A percentile compares a stretch with the other conserved stretches of the same genome.
Conservation (phyloP, 1,140 invertebrate genomes). For the Trypoxylus dichotomus region DNA sequence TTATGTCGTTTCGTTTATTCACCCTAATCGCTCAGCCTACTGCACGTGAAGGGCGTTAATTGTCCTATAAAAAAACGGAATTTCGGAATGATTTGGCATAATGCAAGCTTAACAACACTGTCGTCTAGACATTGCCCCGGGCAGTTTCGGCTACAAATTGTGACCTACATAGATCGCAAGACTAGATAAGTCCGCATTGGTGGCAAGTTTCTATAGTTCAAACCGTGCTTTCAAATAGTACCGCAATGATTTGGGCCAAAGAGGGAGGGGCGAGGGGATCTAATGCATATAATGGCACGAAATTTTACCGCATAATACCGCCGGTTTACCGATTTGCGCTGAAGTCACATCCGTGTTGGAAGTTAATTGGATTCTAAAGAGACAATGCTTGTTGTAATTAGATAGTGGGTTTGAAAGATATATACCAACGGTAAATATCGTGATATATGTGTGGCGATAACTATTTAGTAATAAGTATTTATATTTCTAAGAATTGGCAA, state of each 20-base stretch:
- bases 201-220: not conserved
- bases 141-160: not conserved
- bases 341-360: not conserved
- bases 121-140: conserved; percentile 6
- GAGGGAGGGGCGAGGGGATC: not conserved
- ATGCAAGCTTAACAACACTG: not conserved
- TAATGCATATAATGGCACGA: not conserved
- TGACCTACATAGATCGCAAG: conserved; percentile 2
- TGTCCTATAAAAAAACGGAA: not conserved
- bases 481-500: too few species aligned
- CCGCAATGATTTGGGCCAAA: not conserved
- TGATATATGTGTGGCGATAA: too few species aligned
- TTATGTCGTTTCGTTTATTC: not conserved
- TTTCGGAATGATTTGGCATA: conserved; percentile 10
- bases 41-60: not conserved
- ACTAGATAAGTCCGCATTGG: conserved; percentile 11
- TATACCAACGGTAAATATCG: too few species aligned
- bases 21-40: not conserved
- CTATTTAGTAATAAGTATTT: too few species aligned
- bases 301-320: conserved; percentile 4
- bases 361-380: not conserved
- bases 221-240: not conserved
- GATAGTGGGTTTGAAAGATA: too few species aligned
- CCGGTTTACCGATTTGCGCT: not conserved
- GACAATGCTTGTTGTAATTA: too few species aligned